Conservation (phyloP, 2,888 invertebrate genomes). For the Allophyes oxyacanthae region DNA sequence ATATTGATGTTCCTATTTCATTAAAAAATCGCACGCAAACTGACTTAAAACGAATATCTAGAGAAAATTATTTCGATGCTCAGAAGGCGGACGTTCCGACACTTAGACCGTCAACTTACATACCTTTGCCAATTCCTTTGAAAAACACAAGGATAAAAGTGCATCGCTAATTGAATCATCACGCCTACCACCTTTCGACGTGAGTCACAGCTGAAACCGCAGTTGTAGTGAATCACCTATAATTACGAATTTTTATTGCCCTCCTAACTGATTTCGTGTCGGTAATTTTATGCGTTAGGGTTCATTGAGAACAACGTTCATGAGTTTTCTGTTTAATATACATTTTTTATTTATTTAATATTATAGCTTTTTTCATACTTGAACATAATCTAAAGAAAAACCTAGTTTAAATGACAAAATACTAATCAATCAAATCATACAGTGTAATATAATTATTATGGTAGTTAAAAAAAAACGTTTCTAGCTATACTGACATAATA, state of each 20-base stretch:
- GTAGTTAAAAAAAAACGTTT: no score
- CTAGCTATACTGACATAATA: no score
- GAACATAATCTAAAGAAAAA: no score
- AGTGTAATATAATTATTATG: no score
- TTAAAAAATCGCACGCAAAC: no score
- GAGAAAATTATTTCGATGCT: no score
- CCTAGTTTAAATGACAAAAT: no score
- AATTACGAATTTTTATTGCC: slow-evolving; percentile 54
- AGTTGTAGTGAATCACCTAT: slow-evolving; percentile 47
- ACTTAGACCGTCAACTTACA: background rate
- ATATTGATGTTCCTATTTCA: no score
- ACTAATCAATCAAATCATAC: no score
- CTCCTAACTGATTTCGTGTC: slow-evolving; percentile 48
- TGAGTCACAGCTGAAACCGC: slow-evolving; percentile 54
- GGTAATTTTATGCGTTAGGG: slow-evolving; percentile 37
- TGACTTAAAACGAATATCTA: no score
- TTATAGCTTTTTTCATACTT: no score
- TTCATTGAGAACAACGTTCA: slow-evolving; percentile 9
- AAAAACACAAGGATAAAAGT: slow-evolving; percentile 41
- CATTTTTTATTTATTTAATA: no score
- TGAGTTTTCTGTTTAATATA: background rate
- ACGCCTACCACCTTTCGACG: slow-evolving; percentile 33
- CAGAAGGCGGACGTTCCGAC: background rate
- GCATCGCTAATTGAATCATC: slow-evolving; percentile 58
- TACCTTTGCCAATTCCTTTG: slow-evolving; percentile 5